Evolutionary conservation across 2,888 invertebrate genomes (phyloP), one percentile per base, ranked within the genome.

Genomic region (Ctena decussata): DNA sequence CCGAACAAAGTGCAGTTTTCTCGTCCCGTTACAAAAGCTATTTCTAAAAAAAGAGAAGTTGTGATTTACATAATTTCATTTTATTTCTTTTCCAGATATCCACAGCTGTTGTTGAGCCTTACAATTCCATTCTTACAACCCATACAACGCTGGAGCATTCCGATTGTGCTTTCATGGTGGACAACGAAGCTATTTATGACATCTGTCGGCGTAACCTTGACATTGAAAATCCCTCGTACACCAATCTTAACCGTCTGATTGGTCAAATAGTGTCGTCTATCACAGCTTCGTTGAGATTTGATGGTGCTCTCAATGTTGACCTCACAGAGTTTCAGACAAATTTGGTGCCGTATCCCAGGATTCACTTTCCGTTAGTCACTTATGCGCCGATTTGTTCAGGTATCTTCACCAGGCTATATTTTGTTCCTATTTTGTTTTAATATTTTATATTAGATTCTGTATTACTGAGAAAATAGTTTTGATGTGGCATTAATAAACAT

Each of bases 131-230:
- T 80, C 94, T 99, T 94, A 99, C 98, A 94, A 99, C 99, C 84
- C 99, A 99, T 96, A 99, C 99, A 77, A 99, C 99, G 30, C 76
- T 91, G n/a, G 91, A 91, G 69, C 99, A 98, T 96, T 98, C 98
- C 0, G 98, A 98, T 97, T 99, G 98, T 96, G 98, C 98, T 73
- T 99, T 99, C 96, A 99, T 99, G 99, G 98, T 96, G 69, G 98
- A 99, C 96, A 99, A 99, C 94, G 98, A 99, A 95, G 98, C 98
- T 65, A 96, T 98, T 92, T 95, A 98, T 95, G 98, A 98, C 94
- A 98, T 99, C 91, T 98, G 98, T 96, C 97, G 98, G 35, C 79
- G 91, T 44, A 98, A 98, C 93, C 96, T 99, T 74, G 97, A 97
- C 91, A 98, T 98, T 82, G 98, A 97, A 93, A 96, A 98, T 70